Percentiles rank a stretch among this genome's conserved stretches.
phyloP scores from a whole-genome alignment of 1,140 invertebrate genomes.

The Sycophila sp. region DNA sequence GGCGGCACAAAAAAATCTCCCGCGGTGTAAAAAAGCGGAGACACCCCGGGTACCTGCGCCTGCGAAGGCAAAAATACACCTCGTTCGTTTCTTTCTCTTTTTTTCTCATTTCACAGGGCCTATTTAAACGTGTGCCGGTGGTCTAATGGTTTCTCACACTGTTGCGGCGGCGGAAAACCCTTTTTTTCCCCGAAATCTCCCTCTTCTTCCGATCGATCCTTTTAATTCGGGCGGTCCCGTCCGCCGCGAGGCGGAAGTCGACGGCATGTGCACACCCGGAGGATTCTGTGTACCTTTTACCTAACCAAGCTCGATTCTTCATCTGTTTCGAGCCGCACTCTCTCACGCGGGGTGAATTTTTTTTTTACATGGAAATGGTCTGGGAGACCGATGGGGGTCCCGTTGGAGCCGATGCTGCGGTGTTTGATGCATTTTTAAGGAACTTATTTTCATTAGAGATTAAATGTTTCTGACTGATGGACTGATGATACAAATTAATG shows the following conservation, averaged over 20 bases:
- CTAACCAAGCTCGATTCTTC: background rate
- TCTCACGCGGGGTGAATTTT: background rate
- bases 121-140: slow-evolving; percentile 54
- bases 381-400: too few relatives aligned
- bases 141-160: slow-evolving; percentile 61
- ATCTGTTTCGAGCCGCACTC: background rate
- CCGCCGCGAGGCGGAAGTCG: slow-evolving; percentile 12
- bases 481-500: too few relatives aligned
- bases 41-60: slow-evolving; percentile 50
- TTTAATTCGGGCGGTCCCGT: slow-evolving; percentile 2
- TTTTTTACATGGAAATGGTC: too few relatives aligned
- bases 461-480: too few relatives aligned
- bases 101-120: slow-evolving; percentile 25
- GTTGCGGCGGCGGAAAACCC: slow-evolving; percentile 51
- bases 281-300: slow-evolving; percentile 19
- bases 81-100: slow-evolving; percentile 48
- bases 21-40: slow-evolving; percentile 4
- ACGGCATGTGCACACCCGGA: background rate
- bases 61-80: slow-evolving; percentile 57
- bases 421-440: too few relatives aligned
- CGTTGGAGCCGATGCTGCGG: too few relatives aligned
- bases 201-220: background rate
- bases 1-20: slow-evolving; percentile 6
- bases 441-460: too few relatives aligned
- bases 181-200: slow-evolving; percentile 47